Percentiles rank a stretch among this genome's conserved stretches.
These are phyloP conservation scores for Anarsia innoxiella DNA, from an alignment of 2,888 invertebrate genomes.

Conservation along the genomic window DNA sequence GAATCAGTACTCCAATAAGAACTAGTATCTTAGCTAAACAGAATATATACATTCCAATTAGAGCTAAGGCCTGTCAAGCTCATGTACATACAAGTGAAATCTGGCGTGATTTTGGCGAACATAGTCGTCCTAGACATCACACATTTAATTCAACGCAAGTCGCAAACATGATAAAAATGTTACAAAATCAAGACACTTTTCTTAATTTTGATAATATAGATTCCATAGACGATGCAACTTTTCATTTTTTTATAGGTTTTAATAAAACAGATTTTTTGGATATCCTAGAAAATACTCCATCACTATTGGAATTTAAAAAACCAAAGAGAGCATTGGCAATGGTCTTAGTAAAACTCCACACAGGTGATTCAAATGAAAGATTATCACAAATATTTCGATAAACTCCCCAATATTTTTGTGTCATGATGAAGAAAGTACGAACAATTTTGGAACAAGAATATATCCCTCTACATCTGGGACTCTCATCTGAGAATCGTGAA, in stretches of 20 bases:
- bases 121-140: not conserved
- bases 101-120: not conserved
- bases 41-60: not conserved
- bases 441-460: not conserved
- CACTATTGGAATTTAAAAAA: not conserved
- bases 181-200: not conserved
- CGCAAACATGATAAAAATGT: not conserved
- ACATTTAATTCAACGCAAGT: slow-evolving; percentile 1
- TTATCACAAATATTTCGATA: not conserved
- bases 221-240: not conserved
- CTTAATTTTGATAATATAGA: not conserved
- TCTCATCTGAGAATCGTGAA: not conserved
- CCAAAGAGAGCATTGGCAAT: slow-evolving; percentile 1
- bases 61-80: not conserved
- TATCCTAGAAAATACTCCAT: slow-evolving; percentile 1
- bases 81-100: not conserved
- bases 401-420: not conserved
- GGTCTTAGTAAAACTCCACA: slow-evolving; percentile 1
- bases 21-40: not conserved
- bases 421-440: not conserved
- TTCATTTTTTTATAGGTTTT: slow-evolving; percentile 2
- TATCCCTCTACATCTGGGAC: slow-evolving; percentile 1
- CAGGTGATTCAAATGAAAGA: slow-evolving; percentile 7
- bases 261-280: not conserved
- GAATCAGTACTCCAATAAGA: not conserved